Conservation (phyloP, 2,888 invertebrate genomes). For the Pandemis cinnamomeana region DNA sequence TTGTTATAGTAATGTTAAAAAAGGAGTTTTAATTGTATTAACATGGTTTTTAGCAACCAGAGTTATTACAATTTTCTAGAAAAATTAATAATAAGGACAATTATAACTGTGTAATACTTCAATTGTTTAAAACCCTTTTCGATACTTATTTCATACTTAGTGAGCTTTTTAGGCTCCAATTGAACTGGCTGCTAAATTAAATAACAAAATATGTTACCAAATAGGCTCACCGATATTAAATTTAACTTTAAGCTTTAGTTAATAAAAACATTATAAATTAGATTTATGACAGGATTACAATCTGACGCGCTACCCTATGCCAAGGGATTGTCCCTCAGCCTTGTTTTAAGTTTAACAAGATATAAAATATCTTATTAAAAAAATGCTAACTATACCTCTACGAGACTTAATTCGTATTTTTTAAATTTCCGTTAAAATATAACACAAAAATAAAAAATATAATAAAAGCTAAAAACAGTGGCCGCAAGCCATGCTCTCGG, state of each 20-base stretch:
- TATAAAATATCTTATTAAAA: slow-evolving; percentile 56
- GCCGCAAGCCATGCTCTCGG: slow-evolving; percentile 41
- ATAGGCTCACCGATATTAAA: not conserved
- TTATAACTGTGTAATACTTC: no score
- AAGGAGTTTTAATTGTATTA: no score
- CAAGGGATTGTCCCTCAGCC: slow-evolving; percentile 51
- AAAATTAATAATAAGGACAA: no score
- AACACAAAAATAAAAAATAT: not conserved
- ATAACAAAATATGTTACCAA: no score
- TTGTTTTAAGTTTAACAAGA: slow-evolving; percentile 45
- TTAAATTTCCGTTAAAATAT: not conserved
- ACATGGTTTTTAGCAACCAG: no score
- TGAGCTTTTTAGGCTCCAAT: no score
- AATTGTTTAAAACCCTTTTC: no score
- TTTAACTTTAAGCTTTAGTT: not conserved
- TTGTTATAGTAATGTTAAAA: no score
- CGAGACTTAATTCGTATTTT: not conserved
- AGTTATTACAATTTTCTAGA: no score
- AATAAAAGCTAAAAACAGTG: slow-evolving; percentile 6
- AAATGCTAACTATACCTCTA: slow-evolving; percentile 9
- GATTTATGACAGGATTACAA: slow-evolving; percentile 12
- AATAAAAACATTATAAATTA: not conserved
- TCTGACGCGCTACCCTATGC: slow-evolving; percentile 8
- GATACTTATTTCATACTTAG: no score
- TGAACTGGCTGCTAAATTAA: no score